Conservation (phyloP, 2,113 vertebrate genomes). For the Periophthalmodon schlosseri region DNA sequence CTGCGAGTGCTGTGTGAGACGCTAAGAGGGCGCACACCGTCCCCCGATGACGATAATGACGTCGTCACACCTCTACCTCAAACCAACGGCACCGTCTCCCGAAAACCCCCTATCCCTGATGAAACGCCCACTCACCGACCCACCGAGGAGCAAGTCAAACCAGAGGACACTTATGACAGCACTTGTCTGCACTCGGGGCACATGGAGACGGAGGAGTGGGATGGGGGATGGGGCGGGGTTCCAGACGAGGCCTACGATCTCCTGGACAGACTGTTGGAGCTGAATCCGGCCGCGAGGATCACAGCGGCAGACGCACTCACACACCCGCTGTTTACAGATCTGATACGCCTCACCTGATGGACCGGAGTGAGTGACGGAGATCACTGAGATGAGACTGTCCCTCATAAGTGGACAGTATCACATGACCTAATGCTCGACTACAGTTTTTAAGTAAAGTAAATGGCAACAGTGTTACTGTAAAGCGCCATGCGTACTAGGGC, state of each 20-base stretch:
- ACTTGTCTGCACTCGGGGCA: not conserved
- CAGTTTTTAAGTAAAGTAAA: too few relatives aligned
- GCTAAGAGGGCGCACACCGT: conserved; percentile 74
- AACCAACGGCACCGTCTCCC: not conserved
- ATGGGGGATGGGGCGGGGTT: conserved; percentile 85
- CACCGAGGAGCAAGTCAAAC: not conserved
- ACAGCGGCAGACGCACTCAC: conserved; percentile 85
- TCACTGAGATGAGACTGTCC: too few relatives aligned
- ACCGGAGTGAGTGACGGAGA: too few relatives aligned
- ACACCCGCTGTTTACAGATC: conserved; percentile 86
- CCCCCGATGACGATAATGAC: conserved; percentile 28
- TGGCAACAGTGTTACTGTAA: too few relatives aligned
- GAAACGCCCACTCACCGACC: conserved; percentile 19
- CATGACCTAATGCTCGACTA: too few relatives aligned
- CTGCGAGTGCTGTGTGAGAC: conserved; percentile 89
- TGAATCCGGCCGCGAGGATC: conserved; percentile 92
- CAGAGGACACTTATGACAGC: not conserved
- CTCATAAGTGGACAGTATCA: too few relatives aligned
- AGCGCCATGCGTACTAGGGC: too few relatives aligned
- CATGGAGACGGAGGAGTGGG: conserved; percentile 47
- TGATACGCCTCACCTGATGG: conserved; percentile 28
- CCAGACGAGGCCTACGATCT: conserved; percentile 90
- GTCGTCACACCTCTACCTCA: conserved; percentile 30
- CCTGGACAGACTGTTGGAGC: conserved; percentile 91
- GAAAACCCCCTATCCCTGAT: conserved; percentile 6